A percentile compares a stretch with the other conserved stretches of the same genome.
phyloP scores from a whole-genome alignment of 2,113 vertebrate genomes.

The Fregetta grallaria region DNA sequence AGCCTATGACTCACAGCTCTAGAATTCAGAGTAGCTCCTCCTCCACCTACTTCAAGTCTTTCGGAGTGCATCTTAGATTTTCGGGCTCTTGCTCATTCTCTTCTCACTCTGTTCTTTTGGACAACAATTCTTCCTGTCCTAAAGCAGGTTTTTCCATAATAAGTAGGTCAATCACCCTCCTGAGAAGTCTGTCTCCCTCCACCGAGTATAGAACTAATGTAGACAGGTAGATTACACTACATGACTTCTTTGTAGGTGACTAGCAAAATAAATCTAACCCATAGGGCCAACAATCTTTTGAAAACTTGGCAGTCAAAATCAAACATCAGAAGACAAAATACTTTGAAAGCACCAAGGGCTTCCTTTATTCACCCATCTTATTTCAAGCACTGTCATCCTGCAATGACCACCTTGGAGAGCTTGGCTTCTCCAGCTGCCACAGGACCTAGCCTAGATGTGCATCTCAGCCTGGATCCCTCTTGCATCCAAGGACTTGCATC shows the following conservation, averaged over 20 bases:
- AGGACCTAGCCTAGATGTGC: neutral
- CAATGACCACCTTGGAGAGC: neutral
- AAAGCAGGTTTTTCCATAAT: neutral
- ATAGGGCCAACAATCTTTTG: neutral
- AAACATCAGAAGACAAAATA: neutral
- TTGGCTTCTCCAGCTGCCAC: neutral
- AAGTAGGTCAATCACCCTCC: neutral
- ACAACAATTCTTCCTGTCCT: neutral
- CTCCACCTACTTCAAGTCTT: neutral
- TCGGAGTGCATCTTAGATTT: neutral
- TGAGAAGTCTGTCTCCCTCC: neutral
- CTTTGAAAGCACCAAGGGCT: neutral
- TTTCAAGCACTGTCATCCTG: neutral
- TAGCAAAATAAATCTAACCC: neutral
- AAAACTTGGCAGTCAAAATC: neutral
- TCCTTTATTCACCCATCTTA: neutral
- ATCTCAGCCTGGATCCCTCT: neutral
- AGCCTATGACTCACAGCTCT: slow-evolving; percentile 4
- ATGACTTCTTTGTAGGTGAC: neutral
- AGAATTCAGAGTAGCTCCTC: slow-evolving; percentile 21
- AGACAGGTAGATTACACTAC: neutral
- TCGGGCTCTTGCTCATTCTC: neutral
- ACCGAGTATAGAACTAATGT: neutral
- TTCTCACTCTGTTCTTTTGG: neutral
- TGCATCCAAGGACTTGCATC: neutral